phyloP scores from a whole-genome alignment of 2,888 invertebrate genomes.

The Anodontia alba region DNA sequence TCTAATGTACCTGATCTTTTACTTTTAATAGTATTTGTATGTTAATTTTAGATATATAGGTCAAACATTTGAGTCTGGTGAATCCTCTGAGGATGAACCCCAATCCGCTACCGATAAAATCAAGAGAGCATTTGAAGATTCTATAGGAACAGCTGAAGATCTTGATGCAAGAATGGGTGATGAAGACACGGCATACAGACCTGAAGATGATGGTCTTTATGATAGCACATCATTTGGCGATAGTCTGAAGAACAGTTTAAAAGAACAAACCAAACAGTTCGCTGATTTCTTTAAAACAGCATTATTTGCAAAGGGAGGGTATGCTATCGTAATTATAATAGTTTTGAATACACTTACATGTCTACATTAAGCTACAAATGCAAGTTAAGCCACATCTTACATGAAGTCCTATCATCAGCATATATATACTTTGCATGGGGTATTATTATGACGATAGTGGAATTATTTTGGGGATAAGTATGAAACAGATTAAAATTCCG shows the following conservation, averaged over 20 bases:
- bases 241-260: constrained; percentile 41
- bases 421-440: no score
- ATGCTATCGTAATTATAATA: not conserved
- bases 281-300: constrained; percentile 52
- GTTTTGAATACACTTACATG: no score
- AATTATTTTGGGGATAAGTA: no score
- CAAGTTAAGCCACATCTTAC: no score
- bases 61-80: constrained; percentile 52
- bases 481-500: no score
- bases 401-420: no score
- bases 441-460: no score
- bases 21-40: no score
- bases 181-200: constrained; percentile 39
- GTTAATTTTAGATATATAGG: constrained; percentile 47
- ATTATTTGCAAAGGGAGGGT: constrained; percentile 34
- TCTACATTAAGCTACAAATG: no score
- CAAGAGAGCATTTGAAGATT: constrained; percentile 14
- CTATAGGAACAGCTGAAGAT: not conserved
- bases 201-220: constrained; percentile 38
- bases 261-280: constrained; percentile 43
- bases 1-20: no score
- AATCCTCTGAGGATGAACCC: constrained; percentile 40
- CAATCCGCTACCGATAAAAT: constrained; percentile 34
- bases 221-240: constrained; percentile 33
- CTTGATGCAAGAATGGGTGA: constrained; percentile 38